Percentiles rank a stretch among this genome's conserved stretches.
Conservation (phyloP, 2,888 invertebrate genomes). For the Idaea dimidiata region DNA sequence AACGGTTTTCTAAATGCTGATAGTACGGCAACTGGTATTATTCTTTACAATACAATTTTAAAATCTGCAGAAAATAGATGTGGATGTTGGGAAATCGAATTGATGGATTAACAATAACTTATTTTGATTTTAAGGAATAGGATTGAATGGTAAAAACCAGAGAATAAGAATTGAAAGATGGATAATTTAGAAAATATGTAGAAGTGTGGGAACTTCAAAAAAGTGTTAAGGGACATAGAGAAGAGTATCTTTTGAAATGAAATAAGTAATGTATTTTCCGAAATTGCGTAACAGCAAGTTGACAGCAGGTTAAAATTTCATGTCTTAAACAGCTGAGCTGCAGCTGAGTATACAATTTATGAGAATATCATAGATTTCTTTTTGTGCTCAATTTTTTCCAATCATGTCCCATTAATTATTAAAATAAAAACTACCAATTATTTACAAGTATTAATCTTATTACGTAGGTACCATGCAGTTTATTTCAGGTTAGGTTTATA, state of each 20-base stretch:
- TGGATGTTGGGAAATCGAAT: not conserved
- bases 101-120: not conserved
- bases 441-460: not conserved
- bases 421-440: not conserved
- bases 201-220: too few species aligned
- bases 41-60: not conserved
- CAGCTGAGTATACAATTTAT: not conserved
- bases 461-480: not conserved
- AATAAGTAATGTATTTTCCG: not conserved
- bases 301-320: not conserved
- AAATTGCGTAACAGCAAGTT: not conserved
- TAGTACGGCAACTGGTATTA: too few species aligned
- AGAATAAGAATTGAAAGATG: not conserved
- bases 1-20: too few species aligned
- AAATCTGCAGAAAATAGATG: not conserved
- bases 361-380: not conserved
- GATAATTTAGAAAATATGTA: too few species aligned
- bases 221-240: too few species aligned
- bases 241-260: too few species aligned
- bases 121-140: not conserved
- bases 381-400: not conserved
- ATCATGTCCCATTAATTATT: not conserved
- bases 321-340: not conserved
- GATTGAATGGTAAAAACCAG: not conserved
- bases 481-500: not conserved